Evolutionary conservation across 2,797 vertebrate genomes (phyloP), one percentile per base, ranked within the genome.

Genomic region (Brotula barbata): DNA sequence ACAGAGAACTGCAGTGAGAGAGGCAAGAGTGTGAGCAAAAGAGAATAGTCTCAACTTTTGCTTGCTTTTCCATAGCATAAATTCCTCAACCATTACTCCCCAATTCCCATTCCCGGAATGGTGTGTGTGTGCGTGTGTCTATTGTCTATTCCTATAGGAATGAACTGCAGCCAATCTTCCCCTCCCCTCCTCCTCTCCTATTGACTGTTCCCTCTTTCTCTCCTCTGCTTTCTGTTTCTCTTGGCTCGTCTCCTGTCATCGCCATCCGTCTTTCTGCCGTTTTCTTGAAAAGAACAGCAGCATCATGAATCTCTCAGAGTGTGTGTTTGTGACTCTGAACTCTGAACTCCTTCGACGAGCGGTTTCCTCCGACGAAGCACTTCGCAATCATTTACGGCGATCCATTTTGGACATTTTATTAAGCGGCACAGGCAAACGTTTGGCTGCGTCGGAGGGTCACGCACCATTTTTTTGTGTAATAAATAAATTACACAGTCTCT

Each of bases 21-120:
- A 66, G 55, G n/a, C 9, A 6, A 15, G 6, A 63, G 19, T 36
- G 46, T 55, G 53, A 37, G 12, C 3, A 14, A 40, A n/a, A 16
- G 4, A 40, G 39, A 17, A 16, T 44, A 17, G 63, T 74, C 58
- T 75, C 58, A 54, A 52, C 64, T 67, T 75, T 52, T 77, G 60
- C 58, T 68, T 66, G 49, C 49, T 75, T 84, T 71, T 67, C 68
- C 66, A 71, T 58, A 73, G 59, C 7, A 80, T 60, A 17, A 64
- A 75, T 74, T 64, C 70, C 60, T 70, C 50, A 28, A 54, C 57
- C 31, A 58, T 62, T 59, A 47, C 50, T 51, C 37, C 54, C 43
- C 33, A 5, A 16, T 41, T 58, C 69, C 28, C 73, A n/a, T 73
- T 76, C 63, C 71, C 62, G 65, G 62, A 73, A 70, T 37, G 25